Percentiles rank a stretch among this genome's conserved stretches.
These are phyloP conservation scores for Tupaia chinensis DNA, from an alignment of 2,113 vertebrate genomes.

Conservation along the genomic window DNA sequence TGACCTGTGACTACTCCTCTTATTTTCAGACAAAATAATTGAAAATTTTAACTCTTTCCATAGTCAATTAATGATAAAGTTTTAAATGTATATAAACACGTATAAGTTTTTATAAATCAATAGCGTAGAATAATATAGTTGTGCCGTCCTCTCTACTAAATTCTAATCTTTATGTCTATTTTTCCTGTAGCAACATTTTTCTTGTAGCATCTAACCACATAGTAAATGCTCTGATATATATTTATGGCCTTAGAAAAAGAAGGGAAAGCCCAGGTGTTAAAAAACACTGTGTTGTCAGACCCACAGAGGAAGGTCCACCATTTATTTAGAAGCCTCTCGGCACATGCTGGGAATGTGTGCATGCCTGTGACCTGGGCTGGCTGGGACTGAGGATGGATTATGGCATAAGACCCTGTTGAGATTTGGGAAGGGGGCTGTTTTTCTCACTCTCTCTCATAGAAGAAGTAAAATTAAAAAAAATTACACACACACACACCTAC, in stretches of 20 bases:
- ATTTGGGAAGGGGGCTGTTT: no score
- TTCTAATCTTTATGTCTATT: neutral
- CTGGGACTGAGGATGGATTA: no score
- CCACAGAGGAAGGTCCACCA: no score
- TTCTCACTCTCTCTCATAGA: no score
- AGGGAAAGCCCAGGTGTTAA: neutral
- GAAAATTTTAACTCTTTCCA: neutral
- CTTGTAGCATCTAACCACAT: neutral
- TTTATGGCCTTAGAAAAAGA: neutral
- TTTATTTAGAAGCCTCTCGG: no score
- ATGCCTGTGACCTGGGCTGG: no score
- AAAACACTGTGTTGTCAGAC: no score
- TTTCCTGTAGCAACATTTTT: neutral
- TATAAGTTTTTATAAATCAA: neutral
- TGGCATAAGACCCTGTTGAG: no score
- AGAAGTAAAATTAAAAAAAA: no score
- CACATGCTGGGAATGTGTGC: no score
- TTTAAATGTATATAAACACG: neutral
- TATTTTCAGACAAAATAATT: neutral
- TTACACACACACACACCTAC: no score
- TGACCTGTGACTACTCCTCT: neutral
- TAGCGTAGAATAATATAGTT: neutral
- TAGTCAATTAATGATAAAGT: neutral
- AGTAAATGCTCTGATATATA: neutral
- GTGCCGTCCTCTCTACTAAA: neutral